Percentiles rank a stretch among this genome's conserved stretches.
These are phyloP conservation scores for Aphidius gifuensis DNA, from an alignment of 1,140 invertebrate species.

Conservation along the genomic window DNA sequence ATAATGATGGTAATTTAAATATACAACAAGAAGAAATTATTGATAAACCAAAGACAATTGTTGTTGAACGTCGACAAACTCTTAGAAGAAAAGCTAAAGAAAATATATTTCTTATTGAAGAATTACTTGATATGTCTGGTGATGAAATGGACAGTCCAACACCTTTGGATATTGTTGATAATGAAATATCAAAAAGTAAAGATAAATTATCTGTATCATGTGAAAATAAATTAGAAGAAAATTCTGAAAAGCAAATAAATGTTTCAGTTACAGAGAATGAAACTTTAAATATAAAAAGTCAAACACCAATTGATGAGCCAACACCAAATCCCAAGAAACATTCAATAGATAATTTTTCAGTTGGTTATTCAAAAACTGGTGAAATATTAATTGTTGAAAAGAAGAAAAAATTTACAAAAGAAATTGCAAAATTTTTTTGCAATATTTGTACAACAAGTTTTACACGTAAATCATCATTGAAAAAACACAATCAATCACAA, in stretches of 20 bases:
- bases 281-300: not conserved
- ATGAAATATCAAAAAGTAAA: constrained; percentile 3
- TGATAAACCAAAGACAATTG: constrained; percentile 13
- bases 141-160: constrained; percentile 17
- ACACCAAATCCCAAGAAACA: constrained; percentile 41
- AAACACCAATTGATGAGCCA: constrained; percentile 24
- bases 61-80: constrained; percentile 22
- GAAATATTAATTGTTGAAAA: constrained; percentile 52
- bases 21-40: not conserved
- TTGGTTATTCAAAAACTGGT: constrained; percentile 47
- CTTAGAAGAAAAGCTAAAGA: constrained; percentile 28
- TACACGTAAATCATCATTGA: constrained; percentile 50
- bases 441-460: constrained; percentile 49
- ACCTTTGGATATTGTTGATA: constrained; percentile 9
- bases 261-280: constrained; percentile 18
- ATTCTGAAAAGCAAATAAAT: not conserved
- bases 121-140: constrained; percentile 9
- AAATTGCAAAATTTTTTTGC: constrained; percentile 49
- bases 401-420: constrained; percentile 50
- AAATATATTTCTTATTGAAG: constrained; percentile 20
- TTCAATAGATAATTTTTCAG: constrained; percentile 42
- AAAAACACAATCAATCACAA: constrained; percentile 50
- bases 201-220: not conserved
- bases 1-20: not conserved
- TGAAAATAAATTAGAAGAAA: not conserved